Percentiles rank a stretch among this genome's conserved stretches.
Evolutionary conservation across 1,140 invertebrate genomes (phyloP).

Genomic region (Drosophila kikkawai): DNA sequence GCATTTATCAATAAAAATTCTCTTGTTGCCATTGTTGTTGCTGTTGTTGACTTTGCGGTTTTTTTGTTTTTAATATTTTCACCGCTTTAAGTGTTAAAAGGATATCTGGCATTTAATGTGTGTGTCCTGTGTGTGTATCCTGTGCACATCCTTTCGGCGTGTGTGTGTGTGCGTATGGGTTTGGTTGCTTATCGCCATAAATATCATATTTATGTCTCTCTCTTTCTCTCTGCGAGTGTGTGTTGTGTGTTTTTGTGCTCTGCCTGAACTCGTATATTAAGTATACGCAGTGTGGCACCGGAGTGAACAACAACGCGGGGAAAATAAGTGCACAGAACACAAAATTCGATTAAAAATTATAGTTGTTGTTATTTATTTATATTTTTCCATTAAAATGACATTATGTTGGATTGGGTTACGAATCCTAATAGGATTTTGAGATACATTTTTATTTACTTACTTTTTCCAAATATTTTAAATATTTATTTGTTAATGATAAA

Average conservation of each 20-base stretch:
- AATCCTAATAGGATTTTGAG: too few relatives aligned
- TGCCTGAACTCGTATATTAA: constrained; percentile 56
- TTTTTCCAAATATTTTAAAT: background rate
- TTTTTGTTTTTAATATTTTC: constrained; percentile 83
- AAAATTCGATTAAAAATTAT: background rate
- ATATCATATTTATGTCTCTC: constrained; percentile 63
- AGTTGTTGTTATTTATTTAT: background rate
- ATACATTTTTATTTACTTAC: background rate
- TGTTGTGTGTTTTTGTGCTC: constrained; percentile 26
- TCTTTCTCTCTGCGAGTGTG: constrained; percentile 4
- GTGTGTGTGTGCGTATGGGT: constrained; percentile 28
- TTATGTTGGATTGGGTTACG: background rate
- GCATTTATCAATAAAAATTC: constrained; percentile 80
- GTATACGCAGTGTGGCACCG: constrained; percentile 65
- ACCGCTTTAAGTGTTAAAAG: constrained; percentile 83
- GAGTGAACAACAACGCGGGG: constrained; percentile 32
- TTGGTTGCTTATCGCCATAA: constrained; percentile 71
- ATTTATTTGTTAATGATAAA: background rate
- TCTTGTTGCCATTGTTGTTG: constrained; percentile 44
- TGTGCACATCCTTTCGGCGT: constrained; percentile 36
- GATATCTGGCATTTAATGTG: constrained; percentile 80
- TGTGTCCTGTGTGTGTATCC: constrained; percentile 44
- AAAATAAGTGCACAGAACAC: constrained; percentile 28
- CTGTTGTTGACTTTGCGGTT: constrained; percentile 76
- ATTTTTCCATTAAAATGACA: too few relatives aligned